Percentiles rank a stretch among this genome's conserved stretches.
phyloP scores from a whole-genome alignment of 2,888 invertebrate genomes.

The Watsonalla cultraria region DNA sequence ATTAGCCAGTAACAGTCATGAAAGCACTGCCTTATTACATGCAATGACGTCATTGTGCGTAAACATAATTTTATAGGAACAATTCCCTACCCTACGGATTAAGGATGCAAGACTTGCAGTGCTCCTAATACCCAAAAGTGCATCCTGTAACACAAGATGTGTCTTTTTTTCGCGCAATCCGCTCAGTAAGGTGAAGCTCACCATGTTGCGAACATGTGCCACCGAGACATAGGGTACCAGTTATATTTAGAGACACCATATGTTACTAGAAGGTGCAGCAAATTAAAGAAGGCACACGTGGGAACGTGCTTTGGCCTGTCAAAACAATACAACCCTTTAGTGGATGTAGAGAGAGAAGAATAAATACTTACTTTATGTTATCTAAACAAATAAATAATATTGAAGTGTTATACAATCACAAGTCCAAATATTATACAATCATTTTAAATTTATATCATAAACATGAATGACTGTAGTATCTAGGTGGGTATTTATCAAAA shows the following conservation, averaged over 20 bases:
- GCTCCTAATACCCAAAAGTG: constrained; percentile 52
- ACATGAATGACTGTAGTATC: too few species aligned
- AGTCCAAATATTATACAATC: too few species aligned
- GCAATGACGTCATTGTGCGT: too few species aligned
- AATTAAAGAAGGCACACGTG: constrained; percentile 27
- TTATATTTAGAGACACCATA: constrained; percentile 73
- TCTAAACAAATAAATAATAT: neutral
- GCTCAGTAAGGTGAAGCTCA: constrained; percentile 59
- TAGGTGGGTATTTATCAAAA: too few species aligned
- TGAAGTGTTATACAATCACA: too few species aligned
- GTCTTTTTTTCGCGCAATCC: constrained; percentile 63
- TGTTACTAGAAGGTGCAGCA: constrained; percentile 52
- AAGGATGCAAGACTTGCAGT: constrained; percentile 17
- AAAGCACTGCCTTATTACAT: too few species aligned
- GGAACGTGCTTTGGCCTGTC: constrained; percentile 24
- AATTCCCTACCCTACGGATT: constrained; percentile 33
- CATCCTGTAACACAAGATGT: constrained; percentile 75
- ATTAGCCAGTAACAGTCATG: too few species aligned
- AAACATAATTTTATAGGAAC: constrained; percentile 16
- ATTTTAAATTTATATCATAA: too few species aligned
- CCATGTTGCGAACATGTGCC: constrained; percentile 72
- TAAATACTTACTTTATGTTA: too few species aligned
- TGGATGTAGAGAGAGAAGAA: neutral
- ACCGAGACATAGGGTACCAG: constrained; percentile 43
- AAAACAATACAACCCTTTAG: constrained; percentile 32